Base-by-base conservation (phyloP, 2,797 vertebrate species). In the Diplodus sargus region DNA sequence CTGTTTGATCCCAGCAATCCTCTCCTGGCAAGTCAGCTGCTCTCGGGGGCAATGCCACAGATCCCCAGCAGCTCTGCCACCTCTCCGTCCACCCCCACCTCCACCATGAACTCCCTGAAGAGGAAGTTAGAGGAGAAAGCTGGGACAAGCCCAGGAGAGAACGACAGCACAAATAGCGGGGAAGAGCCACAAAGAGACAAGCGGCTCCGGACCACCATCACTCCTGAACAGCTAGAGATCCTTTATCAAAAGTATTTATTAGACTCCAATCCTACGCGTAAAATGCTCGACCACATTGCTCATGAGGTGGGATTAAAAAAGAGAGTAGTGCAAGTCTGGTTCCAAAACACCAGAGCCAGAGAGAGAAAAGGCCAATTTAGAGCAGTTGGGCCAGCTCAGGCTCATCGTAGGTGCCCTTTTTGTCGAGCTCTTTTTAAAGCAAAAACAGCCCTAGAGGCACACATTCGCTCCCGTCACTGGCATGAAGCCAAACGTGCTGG, bases 201-300 rank as follows among this genome's bases (percentile, higher is more conserved):
- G 88, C 96, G 98, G 39, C 94, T 99, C 73, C 95, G 98, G 93
- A 99, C 98, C 39, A 99, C 98, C 39, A 99, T 99, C 86, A 99
- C 98, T 53, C 98, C 98, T 4, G 98, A 99, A 89, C 98, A 99
- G 93, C 94, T 99, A 65, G 98, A 99, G 87, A 96, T 99, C 59
- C 96, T 99, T 43, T 99, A 99, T 91, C 98, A 99, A 87, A 99
- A 99, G 84, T 99, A 99, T 85, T 93, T 99, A 69, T 95, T 99
- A 3, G 98, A 99, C 91, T 99, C 98, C 78, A 99, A 99, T 88
- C 98, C 98, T 18, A 99, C 98, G 6, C 96, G 98, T 62, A 99
- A 99, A 91, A 99, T 99, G 98, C 93, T 99, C 78, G 98, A 99
- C 89, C 98, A 99, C 92, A 99, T 99, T 83, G 98, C 98, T 28